phyloP scores from a whole-genome alignment of 2,888 invertebrate species.

The Hermodice carunculata region DNA sequence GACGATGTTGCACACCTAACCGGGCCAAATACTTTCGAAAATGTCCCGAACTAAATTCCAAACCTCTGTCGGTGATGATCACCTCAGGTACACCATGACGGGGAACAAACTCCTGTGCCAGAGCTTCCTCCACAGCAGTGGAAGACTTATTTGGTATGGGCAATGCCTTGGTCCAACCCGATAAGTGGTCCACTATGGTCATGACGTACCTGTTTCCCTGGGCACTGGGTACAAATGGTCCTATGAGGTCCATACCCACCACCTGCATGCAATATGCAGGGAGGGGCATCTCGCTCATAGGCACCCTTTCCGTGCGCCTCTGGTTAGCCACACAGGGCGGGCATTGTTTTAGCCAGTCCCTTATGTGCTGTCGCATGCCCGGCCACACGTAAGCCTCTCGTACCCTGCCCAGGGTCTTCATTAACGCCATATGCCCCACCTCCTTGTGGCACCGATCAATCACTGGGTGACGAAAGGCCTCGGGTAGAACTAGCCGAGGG shows the following conservation, averaged over 20 bases:
- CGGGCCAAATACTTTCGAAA: neutral
- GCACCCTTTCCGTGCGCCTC: neutral
- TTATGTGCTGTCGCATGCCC: conserved; percentile 3
- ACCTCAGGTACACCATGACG: conserved; percentile 12
- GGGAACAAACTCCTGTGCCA: conserved; percentile 5
- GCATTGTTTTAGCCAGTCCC: neutral
- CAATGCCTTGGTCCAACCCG: conserved; percentile 13
- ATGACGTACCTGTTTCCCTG: conserved; percentile 6
- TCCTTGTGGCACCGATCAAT: conserved; percentile 9
- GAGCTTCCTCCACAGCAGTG: neutral
- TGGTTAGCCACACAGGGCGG: conserved; percentile 2
- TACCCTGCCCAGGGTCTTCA: neutral
- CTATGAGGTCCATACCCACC: conserved; percentile 1
- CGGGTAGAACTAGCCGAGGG: conserved; percentile 3
- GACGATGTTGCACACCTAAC: conserved; percentile 3
- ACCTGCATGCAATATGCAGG: neutral
- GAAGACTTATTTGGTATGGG: conserved; percentile 13
- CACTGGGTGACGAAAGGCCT: neutral
- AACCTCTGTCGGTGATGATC: conserved; percentile 7
- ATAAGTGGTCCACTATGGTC: conserved; percentile 5
- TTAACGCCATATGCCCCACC: conserved; percentile 14
- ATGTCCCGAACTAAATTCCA: neutral
- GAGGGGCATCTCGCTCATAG: neutral
- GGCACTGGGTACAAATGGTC: conserved; percentile 5
- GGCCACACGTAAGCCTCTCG: conserved; percentile 19